phyloP scores from a whole-genome alignment of 2,888 invertebrate genomes.

The Tenthredo notha region DNA sequence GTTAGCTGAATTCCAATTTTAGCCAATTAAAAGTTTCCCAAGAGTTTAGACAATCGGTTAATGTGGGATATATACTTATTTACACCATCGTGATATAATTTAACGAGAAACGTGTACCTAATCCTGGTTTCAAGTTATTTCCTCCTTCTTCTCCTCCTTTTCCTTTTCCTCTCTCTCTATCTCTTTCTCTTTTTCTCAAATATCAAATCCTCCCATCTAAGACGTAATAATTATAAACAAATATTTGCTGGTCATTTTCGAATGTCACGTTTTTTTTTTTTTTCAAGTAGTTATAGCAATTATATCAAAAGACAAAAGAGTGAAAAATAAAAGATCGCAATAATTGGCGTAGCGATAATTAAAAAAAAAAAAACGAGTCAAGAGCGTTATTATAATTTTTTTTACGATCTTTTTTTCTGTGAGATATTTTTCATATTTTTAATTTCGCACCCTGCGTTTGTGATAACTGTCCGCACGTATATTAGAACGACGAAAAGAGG shows the following conservation, averaged over 20 bases:
- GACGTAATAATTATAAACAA: not conserved
- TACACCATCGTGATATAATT: not conserved
- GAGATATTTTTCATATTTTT: too few species aligned
- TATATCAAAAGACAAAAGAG: too few species aligned
- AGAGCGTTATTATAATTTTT: too few species aligned
- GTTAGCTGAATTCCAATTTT: not conserved
- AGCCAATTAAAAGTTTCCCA: not conserved
- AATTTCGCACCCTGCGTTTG: too few species aligned
- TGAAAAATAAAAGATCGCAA: too few species aligned
- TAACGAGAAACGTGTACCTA: not conserved
- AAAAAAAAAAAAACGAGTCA: too few species aligned
- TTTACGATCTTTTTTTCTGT: too few species aligned
- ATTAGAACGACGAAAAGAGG: too few species aligned
- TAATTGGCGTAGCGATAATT: too few species aligned
- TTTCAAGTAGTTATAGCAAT: too few species aligned
- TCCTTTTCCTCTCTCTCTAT: not conserved
- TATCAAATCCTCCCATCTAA: not conserved
- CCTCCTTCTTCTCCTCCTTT: not conserved
- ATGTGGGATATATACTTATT: not conserved
- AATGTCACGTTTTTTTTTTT: too few species aligned
- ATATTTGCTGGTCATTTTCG: not conserved
- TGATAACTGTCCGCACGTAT: too few species aligned
- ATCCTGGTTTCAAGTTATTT: not conserved
- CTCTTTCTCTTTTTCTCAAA: not conserved
- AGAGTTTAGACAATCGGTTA: slow-evolving; percentile 1